A percentile compares a stretch with the other conserved stretches of the same genome.
Evolutionary conservation across 2,888 invertebrate species (phyloP).

Genomic region (Harpalus rufipes): DNA sequence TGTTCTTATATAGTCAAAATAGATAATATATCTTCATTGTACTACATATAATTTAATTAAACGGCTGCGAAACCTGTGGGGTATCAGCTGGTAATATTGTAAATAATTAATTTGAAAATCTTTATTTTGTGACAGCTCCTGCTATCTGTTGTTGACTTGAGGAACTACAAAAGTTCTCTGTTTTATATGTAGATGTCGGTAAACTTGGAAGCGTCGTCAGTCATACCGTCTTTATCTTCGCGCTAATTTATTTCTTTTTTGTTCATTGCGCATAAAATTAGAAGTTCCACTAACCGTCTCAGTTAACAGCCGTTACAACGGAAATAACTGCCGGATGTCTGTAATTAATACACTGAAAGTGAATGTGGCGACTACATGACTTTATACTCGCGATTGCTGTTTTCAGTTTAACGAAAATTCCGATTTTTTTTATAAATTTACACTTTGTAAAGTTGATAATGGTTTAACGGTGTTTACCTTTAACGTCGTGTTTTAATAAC

Average conservation of each 20-base stretch:
- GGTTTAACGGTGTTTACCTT: constrained; percentile 43
- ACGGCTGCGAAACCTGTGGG: no score
- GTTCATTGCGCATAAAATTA: constrained; percentile 47
- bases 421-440: constrained; percentile 45
- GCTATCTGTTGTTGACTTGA: background rate
- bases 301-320: constrained; percentile 57
- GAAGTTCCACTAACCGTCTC: constrained; percentile 41
- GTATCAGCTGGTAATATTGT: no score
- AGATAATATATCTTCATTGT: no score
- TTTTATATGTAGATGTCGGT: background rate
- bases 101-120: background rate
- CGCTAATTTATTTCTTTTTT: constrained; percentile 35
- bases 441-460: constrained; percentile 13
- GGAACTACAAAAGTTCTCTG: background rate
- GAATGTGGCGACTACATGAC: constrained; percentile 52
- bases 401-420: constrained; percentile 37
- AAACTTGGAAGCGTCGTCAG: background rate
- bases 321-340: constrained; percentile 61
- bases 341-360: constrained; percentile 64
- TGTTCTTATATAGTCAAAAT: no score
- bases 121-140: background rate
- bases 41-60: no score
- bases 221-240: background rate
- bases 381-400: constrained; percentile 43
- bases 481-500: constrained; percentile 1